phyloP scores from a whole-genome alignment of 64 coral and sea anemone genomes.

The Orbicella faveolata region DNA sequence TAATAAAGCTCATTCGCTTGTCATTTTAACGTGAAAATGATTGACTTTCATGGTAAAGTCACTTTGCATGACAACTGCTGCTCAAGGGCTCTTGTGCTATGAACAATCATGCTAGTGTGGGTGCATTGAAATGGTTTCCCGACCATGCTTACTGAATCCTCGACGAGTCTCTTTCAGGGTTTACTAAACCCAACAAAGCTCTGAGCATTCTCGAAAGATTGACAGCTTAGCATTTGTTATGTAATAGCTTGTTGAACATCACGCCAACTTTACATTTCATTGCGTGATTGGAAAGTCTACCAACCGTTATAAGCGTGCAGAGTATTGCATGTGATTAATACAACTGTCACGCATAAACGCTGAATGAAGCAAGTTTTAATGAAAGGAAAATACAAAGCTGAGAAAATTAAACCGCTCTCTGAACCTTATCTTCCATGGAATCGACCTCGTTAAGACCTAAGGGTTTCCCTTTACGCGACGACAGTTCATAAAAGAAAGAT shows the following conservation, averaged over 20 bases:
- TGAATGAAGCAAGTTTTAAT: background rate
- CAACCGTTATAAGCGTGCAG: background rate
- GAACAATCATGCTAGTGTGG: background rate
- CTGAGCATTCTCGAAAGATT: background rate
- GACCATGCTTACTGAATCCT: background rate
- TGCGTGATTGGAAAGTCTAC: background rate
- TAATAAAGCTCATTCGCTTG: background rate
- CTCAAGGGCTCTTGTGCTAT: background rate
- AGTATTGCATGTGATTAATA: background rate
- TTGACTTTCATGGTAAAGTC: background rate
- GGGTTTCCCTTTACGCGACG: conserved; percentile 1
- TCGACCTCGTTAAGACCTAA: background rate
- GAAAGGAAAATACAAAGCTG: background rate
- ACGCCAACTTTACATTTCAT: background rate
- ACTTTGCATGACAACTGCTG: background rate
- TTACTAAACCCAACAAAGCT: background rate
- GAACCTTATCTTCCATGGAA: conserved; percentile 27
- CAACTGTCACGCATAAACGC: background rate
- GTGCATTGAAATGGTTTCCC: background rate
- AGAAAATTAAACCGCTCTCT: background rate
- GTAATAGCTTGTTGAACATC: background rate
- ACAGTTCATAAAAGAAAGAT: background rate
- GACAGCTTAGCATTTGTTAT: background rate
- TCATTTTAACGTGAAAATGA: background rate
- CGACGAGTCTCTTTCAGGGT: background rate